phyloP scores from a whole-genome alignment of 2,797 vertebrate genomes.

The Pygocentrus nattereri region DNA sequence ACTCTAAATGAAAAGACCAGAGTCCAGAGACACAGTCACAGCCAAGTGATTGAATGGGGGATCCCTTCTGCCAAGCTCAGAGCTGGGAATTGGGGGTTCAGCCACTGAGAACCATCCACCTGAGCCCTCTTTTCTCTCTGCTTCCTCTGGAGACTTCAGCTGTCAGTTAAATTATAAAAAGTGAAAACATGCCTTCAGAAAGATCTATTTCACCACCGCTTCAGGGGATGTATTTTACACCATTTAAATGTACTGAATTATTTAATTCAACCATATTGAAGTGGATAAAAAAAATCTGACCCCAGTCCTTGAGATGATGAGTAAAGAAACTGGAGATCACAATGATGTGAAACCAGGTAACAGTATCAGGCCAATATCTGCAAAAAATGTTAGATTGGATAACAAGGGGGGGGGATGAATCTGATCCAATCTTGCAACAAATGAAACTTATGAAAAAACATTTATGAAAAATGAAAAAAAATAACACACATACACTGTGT shows the following conservation, averaged over 20 bases:
- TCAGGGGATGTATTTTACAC: background rate
- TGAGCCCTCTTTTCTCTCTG: constrained; percentile 44
- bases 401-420: too few species aligned
- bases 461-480: too few species aligned
- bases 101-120: constrained; percentile 44
- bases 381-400: too few species aligned
- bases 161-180: constrained; percentile 33
- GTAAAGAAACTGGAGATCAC: too few species aligned
- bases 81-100: constrained; percentile 39
- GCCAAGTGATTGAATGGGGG: constrained; percentile 42
- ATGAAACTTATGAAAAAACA: too few species aligned
- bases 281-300: too few species aligned
- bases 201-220: background rate
- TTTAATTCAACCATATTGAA: too few species aligned
- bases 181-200: constrained; percentile 10
- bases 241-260: background rate
- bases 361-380: too few species aligned
- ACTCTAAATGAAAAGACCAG: constrained; percentile 37
- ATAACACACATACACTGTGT: too few species aligned
- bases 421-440: too few species aligned
- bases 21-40: constrained; percentile 38
- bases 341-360: too few species aligned
- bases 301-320: too few species aligned
- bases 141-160: constrained; percentile 34
- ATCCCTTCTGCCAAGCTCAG: constrained; percentile 41